These are phyloP conservation scores for Charanyca ferruginea DNA, from an alignment of 2,888 invertebrate species.

Conservation along the genomic window DNA sequence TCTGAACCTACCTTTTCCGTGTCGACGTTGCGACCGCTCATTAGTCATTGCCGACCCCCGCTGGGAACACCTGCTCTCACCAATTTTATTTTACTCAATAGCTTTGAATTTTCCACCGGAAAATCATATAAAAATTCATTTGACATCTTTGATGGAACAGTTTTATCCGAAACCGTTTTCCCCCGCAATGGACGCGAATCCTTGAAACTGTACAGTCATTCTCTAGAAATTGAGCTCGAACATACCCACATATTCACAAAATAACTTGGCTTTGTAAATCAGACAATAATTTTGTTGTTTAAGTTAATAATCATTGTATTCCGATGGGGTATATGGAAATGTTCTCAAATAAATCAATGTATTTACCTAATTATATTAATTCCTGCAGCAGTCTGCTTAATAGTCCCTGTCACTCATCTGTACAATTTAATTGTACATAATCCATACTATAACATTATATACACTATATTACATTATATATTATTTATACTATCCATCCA, in stretches of 20 bases:
- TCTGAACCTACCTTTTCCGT: not conserved
- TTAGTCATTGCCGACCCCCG: slow-evolving; percentile 75
- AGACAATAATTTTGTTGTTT: too few species aligned
- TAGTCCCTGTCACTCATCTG: not conserved
- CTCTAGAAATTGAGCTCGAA: not conserved
- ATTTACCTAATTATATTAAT: slow-evolving; percentile 15
- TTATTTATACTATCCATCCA: too few species aligned
- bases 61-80: slow-evolving; percentile 74
- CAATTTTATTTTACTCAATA: slow-evolving; percentile 71
- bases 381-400: not conserved
- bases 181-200: not conserved
- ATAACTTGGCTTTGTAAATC: not conserved
- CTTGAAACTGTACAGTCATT: slow-evolving; percentile 1
- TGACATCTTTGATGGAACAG: slow-evolving; percentile 51
- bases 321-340: not conserved
- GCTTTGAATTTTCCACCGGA: slow-evolving; percentile 70
- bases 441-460: too few species aligned
- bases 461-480: too few species aligned
- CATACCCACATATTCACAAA: not conserved
- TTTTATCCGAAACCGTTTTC: slow-evolving; percentile 37
- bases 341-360: too few species aligned
- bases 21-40: slow-evolving; percentile 72
- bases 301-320: too few species aligned
- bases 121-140: slow-evolving; percentile 72
- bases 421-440: not conserved